Conservation (phyloP, 2,888 invertebrate genomes). For the Alviniconcha strummeri region DNA sequence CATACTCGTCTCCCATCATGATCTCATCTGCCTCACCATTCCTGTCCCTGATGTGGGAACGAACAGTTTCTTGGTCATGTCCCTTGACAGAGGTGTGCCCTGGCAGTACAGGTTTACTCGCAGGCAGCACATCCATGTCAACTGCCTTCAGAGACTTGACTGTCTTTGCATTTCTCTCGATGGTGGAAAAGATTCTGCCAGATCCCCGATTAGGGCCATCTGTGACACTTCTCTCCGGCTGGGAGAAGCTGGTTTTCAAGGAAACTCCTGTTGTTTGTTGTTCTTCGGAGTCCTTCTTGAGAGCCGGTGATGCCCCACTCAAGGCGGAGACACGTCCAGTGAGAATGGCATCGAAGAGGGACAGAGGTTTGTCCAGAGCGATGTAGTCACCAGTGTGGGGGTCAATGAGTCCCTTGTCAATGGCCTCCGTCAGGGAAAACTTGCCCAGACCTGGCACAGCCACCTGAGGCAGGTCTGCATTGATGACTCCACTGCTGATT, state of each 20-base stretch:
- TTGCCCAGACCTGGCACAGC: conserved; percentile 88
- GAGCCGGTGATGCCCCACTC: conserved; percentile 5
- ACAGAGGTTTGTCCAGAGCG: conserved; percentile 45
- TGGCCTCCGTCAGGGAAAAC: conserved; percentile 92
- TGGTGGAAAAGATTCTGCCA: background rate
- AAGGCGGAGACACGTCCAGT: conserved; percentile 45
- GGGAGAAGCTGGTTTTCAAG: background rate
- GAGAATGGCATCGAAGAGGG: conserved; percentile 59
- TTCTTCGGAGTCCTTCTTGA: background rate
- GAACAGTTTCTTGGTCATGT: too few relatives aligned
- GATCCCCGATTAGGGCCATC: background rate
- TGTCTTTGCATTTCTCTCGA: conserved; percentile 22
- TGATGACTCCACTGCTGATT: conserved; percentile 83
- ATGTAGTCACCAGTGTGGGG: conserved; percentile 81
- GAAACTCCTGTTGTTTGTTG: background rate
- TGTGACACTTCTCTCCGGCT: background rate
- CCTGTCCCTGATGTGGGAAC: too few relatives aligned
- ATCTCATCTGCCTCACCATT: too few relatives aligned
- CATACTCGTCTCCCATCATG: too few relatives aligned
- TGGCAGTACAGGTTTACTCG: background rate
- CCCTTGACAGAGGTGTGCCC: too few relatives aligned
- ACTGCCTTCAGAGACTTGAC: background rate
- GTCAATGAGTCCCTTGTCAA: conserved; percentile 91
- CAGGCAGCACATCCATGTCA: conserved; percentile 15
- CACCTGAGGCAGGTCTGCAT: conserved; percentile 47